phyloP scores from a whole-genome alignment of 1,140 invertebrate genomes.

The Lithobius niger region DNA sequence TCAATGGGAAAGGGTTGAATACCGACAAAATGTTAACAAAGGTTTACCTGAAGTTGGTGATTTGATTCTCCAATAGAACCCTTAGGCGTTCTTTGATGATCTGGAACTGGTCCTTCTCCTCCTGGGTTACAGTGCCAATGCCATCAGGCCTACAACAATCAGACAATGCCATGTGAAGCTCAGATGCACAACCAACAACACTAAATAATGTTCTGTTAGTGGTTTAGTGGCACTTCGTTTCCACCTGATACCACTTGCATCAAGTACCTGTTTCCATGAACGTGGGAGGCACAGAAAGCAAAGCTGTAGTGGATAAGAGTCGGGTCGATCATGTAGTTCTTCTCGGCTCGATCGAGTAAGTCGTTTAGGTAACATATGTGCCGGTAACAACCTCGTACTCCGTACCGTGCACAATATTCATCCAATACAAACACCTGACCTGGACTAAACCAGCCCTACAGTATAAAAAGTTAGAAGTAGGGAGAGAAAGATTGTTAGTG shows the following conservation, averaged over 20 bases:
- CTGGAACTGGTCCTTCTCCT: conserved; percentile 96
- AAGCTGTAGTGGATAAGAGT: conserved; percentile 97
- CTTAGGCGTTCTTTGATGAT: conserved; percentile 91
- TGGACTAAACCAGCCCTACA: conserved; percentile 95
- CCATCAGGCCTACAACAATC: conserved; percentile 90
- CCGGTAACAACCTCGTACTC: conserved; percentile 89
- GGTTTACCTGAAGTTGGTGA: conserved; percentile 88
- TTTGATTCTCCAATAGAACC: conserved; percentile 90
- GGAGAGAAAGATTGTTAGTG: too few species aligned
- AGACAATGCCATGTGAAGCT: too few species aligned
- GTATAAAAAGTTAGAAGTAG: conserved; percentile 8
- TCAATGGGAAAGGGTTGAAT: too few species aligned
- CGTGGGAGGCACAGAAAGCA: conserved; percentile 97
- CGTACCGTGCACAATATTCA: conserved; percentile 95
- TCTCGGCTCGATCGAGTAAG: conserved; percentile 87
- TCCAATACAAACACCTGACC: conserved; percentile 97
- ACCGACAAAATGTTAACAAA: too few species aligned
- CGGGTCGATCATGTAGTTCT: conserved; percentile 91
- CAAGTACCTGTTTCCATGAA: conserved; percentile 95
- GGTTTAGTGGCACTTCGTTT: neutral
- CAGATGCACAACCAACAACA: neutral
- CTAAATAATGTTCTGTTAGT: neutral
- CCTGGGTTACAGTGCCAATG: conserved; percentile 91
- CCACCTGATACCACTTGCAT: too few species aligned
- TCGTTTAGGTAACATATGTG: conserved; percentile 94